Percentiles rank a stretch among this genome's conserved stretches.
Evolutionary conservation across 1,140 invertebrate species (phyloP).

Genomic region (Drosophila navojoa): DNA sequence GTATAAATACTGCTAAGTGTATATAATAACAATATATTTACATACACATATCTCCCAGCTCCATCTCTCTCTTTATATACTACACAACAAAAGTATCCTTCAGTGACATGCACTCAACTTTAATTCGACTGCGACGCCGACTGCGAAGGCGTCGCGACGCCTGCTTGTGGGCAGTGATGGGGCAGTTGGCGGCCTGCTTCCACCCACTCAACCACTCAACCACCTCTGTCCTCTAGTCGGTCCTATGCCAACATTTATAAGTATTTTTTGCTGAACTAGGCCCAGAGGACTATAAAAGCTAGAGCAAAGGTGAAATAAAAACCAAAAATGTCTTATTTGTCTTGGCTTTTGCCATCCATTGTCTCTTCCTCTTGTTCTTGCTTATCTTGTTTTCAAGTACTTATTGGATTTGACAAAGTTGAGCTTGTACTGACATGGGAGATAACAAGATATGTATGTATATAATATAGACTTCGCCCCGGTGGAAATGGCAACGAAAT

Average conservation of each 20-base stretch:
- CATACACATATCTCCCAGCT: no score
- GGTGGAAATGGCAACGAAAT: slow-evolving; percentile 27
- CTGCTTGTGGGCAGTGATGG: background rate
- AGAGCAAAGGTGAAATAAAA: slow-evolving; percentile 54
- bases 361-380: background rate
- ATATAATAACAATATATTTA: no score
- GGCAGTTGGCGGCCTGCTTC: background rate
- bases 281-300: slow-evolving; percentile 19
- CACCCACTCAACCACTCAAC: background rate
- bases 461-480: slow-evolving; percentile 1
- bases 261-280: slow-evolving; percentile 21
- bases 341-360: no score
- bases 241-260: slow-evolving; percentile 5
- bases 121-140: background rate
- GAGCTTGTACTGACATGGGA: slow-evolving; percentile 9
- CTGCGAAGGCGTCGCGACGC: no score
- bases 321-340: slow-evolving; percentile 8
- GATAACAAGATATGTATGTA: background rate
- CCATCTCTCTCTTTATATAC: no score
- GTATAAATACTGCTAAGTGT: no score
- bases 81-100: no score
- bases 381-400: slow-evolving; percentile 55
- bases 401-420: slow-evolving; percentile 65
- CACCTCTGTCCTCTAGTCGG: slow-evolving; percentile 29
- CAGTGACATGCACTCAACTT: background rate